Evolutionary conservation across 1,140 invertebrate genomes (phyloP), one percentile per base, ranked within the genome.

Genomic region (Bombus sylvicola): DNA sequence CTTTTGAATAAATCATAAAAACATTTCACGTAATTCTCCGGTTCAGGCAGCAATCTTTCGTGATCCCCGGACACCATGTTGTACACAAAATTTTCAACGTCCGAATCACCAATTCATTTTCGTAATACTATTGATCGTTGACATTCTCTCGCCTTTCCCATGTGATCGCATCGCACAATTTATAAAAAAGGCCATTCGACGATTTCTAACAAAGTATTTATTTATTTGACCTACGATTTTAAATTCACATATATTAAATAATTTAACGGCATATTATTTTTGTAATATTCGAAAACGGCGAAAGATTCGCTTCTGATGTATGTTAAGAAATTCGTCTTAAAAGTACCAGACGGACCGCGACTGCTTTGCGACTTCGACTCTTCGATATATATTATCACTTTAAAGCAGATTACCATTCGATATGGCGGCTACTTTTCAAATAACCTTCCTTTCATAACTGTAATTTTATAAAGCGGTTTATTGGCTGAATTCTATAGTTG

Each of bases 1-100:
- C 94, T 94, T 93, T 96, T 96, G 88, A 96, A 96, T 66, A 96
- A 93, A 86, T 96, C 96, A 88, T 96, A 96, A 91, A 96, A 96
- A 90, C 94, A 95, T 93, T 95, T 95, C 82, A 94, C 94, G 81
- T 96, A 96, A 92, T 95, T 95, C 66, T 96, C 95, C 59, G 96
- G 95, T 88, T 96, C 96, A 22, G 96, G 96, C 88, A 96, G 92
- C 94, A 96, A 96, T 91, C 94, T 95, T 74, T 94, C 94, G 72
- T 93, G 88, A 83, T 94, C 93, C 79, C 94, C 92, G 72, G 92
- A 94, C 90, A 95, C 92, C 93, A 95, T 95, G 92, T 66, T 91
- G 91, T 88, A 79, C 87, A 91, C 77, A 87, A 87, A 91, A 88
- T 91, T 78, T 89, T 90, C 83, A 81, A 85, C 72, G 76, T 83